Base-by-base conservation (phyloP, 2,888 invertebrate species). In the Noctuana brunneofusca region DNA sequence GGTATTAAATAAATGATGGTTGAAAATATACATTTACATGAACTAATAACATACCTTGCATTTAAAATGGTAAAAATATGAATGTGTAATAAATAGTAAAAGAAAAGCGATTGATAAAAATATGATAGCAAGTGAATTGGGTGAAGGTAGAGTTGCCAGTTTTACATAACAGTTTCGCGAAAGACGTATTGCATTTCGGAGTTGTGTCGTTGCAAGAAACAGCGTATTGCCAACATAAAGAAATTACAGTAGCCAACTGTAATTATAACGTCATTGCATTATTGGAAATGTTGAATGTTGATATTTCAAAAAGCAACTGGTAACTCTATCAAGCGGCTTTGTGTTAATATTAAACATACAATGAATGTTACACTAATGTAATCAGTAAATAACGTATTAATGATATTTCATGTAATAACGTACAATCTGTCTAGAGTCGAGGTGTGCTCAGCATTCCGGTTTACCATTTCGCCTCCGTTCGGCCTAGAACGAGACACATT, bases 371-470 rank as follows among this genome's bases (percentile, higher is more conserved):
- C 35, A 30, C 20, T 12, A 41, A 55, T 62, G 48, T 62, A 27
- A 49, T 54, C 54, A 41, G 41, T 41, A 20, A 49, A 55, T 55
- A 54, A 54, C 20, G 18, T 53, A 66, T 62, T 65, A 65, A 65
- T 65, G 63, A 70, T 70, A 69, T 66, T 64, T 69, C 66, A 72
- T 70, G 65, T 75, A 73, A 79, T 82, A 89, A 90, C 90, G 79
- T 90, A 90, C 90, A 90, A 87, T 90, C 90, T 76, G 89, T 90
- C 90, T 81, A 90, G 87, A 72, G 89, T 90, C 75, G 90, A 88
- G 72, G 89, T 87, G 84, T 90, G 89, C 80, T 91, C 90, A 68
- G 87, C 87, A 84, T 83, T 87, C 85, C 90, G 87, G 89, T 84
- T 90, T 78, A 89, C 86, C 88, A 90, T 86, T 81, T 90, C 90